phyloP scores from a whole-genome alignment of 2,113 vertebrate genomes.

The Scopus umbretta region DNA sequence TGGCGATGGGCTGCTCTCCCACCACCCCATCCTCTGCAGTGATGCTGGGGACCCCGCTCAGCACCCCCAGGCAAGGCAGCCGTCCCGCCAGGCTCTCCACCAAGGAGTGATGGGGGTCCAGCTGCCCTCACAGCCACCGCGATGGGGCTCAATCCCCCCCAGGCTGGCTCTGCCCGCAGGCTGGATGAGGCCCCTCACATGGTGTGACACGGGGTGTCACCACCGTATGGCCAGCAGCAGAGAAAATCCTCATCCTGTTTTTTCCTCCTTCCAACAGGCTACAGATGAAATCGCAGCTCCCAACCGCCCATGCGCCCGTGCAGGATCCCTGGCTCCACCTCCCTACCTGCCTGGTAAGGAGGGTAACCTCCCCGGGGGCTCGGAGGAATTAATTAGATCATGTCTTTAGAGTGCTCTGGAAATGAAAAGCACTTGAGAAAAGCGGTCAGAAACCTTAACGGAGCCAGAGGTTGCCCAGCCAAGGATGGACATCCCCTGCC shows the following conservation, averaged over 20 bases:
- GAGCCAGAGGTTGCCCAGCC: background rate
- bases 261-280: background rate
- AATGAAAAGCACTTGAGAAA: background rate
- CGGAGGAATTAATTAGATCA: background rate
- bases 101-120: background rate
- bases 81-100: accelerated
- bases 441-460: background rate
- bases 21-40: background rate
- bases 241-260: background rate
- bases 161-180: accelerated
- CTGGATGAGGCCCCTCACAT: background rate
- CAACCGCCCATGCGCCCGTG: accelerated
- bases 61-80: background rate
- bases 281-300: accelerated
- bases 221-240: accelerated
- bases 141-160: background rate
- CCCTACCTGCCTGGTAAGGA: background rate
- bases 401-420: background rate
- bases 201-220: accelerated
- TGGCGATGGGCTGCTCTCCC: conserved; percentile 19
- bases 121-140: accelerated
- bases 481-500: background rate
- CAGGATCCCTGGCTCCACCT: background rate
- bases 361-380: background rate
- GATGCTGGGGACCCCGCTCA: background rate